These are phyloP conservation scores for Embidobia sp. DNA, from an alignment of 2,888 invertebrate genomes.

Conservation along the genomic window DNA sequence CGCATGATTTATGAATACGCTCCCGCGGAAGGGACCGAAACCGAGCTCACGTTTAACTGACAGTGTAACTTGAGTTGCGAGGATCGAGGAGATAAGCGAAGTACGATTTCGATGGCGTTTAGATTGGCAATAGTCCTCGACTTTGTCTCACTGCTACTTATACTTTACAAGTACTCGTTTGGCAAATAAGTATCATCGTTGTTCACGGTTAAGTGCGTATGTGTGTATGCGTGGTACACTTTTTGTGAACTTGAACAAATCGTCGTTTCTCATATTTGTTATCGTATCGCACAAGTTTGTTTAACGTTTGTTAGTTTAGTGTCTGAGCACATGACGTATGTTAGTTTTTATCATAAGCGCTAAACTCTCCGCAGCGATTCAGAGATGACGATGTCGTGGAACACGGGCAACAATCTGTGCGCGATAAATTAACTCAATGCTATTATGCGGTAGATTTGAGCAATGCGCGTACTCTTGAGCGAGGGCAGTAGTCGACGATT, in stretches of 20 bases:
- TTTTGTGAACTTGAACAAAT: no score
- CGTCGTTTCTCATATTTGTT: no score
- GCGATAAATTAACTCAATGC: constrained; percentile 68
- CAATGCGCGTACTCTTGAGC: constrained; percentile 63
- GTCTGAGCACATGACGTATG: constrained; percentile 23
- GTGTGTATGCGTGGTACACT: no score
- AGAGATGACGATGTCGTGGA: constrained; percentile 33
- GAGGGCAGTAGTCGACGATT: constrained; percentile 39
- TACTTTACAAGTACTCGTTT: no score
- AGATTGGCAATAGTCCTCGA: no score
- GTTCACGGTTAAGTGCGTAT: no score
- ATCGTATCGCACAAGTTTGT: no score
- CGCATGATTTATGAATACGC: constrained; percentile 43
- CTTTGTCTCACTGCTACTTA: no score
- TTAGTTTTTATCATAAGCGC: constrained; percentile 23
- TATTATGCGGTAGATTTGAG: constrained; percentile 69
- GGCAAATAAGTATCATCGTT: no score
- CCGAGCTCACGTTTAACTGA: constrained; percentile 29
- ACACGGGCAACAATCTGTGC: constrained; percentile 54
- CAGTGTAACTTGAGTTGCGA: constrained; percentile 2
- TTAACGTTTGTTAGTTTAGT: no score
- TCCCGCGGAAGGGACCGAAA: constrained; percentile 21
- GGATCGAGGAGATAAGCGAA: constrained; percentile 10
- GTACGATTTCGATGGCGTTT: no score
- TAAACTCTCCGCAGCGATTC: constrained; percentile 23